phyloP scores from a whole-genome alignment of 2,113 vertebrate genomes.

The Dipodomys spectabilis region DNA sequence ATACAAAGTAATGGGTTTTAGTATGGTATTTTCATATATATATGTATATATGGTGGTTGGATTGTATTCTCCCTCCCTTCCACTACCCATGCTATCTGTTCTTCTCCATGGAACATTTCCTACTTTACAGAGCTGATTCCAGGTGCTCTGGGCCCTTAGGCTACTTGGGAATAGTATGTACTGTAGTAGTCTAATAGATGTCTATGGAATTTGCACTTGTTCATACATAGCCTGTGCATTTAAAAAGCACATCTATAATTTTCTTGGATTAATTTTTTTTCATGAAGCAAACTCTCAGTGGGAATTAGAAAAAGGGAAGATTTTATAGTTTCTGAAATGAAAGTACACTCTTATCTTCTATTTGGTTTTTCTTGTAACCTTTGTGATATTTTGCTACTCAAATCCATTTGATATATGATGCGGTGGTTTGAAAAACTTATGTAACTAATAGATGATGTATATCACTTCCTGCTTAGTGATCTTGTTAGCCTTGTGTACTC shows the following conservation, averaged over 20 bases:
- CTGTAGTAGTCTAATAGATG: not conserved
- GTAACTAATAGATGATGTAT: slow-evolving; percentile 6
- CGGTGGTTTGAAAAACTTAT: slow-evolving; percentile 39
- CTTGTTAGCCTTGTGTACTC: slow-evolving; percentile 41
- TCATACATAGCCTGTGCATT: not conserved
- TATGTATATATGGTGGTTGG: not conserved
- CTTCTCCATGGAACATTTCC: not conserved
- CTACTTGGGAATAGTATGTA: slow-evolving; percentile 1
- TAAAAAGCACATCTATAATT: slow-evolving; percentile 16
- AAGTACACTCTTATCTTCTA: not conserved
- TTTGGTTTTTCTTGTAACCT: slow-evolving; percentile 56
- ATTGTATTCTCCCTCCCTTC: not conserved
- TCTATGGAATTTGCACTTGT: slow-evolving; percentile 49
- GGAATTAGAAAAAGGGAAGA: slow-evolving; percentile 18
- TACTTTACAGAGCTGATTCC: not conserved
- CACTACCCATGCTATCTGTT: not conserved
- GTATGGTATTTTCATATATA: not conserved
- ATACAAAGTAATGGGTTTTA: not conserved
- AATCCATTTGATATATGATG: slow-evolving; percentile 30
- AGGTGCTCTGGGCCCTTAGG: not conserved
- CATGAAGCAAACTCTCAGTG: slow-evolving; percentile 57
- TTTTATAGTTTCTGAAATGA: slow-evolving; percentile 32
- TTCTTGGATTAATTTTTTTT: slow-evolving; percentile 51
- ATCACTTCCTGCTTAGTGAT: slow-evolving; percentile 23
- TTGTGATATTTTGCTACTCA: slow-evolving; percentile 43